A percentile compares a stretch with the other conserved stretches of the same genome.
These are phyloP conservation scores for Cremastobaeus sp. DNA, from an alignment of 2,888 invertebrate species.

Conservation along the genomic window DNA sequence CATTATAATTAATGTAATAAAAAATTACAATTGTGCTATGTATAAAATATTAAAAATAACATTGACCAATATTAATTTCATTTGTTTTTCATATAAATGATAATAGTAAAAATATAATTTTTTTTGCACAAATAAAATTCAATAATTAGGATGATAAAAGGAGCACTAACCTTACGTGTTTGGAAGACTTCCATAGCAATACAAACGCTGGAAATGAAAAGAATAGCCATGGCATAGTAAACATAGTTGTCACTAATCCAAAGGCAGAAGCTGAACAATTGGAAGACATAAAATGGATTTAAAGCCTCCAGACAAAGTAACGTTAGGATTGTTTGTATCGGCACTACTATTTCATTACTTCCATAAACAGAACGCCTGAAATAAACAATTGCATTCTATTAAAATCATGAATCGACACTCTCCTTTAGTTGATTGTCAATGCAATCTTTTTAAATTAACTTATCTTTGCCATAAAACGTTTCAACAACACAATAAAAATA, in stretches of 20 bases:
- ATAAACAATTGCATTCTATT: not conserved
- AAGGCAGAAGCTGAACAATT: slow-evolving; percentile 91
- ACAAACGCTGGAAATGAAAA: slow-evolving; percentile 90
- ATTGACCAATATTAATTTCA: not conserved
- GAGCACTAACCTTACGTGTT: slow-evolving; percentile 85
- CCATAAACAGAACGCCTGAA: slow-evolving; percentile 89
- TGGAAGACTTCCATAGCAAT: slow-evolving; percentile 90
- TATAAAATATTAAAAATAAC: not conserved
- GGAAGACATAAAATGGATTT: slow-evolving; percentile 97
- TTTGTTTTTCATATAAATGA: not conserved
- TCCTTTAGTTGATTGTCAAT: too few relatives aligned
- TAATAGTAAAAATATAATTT: not conserved
- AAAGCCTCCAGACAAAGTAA: slow-evolving; percentile 89
- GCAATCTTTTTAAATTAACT: too few relatives aligned
- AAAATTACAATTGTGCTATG: not conserved
- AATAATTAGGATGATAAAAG: not conserved
- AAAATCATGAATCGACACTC: too few relatives aligned
- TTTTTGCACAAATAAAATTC: not conserved
- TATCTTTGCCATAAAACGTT: too few relatives aligned
- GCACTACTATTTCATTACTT: slow-evolving; percentile 89
- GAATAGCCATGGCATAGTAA: slow-evolving; percentile 92
- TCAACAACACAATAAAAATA: too few relatives aligned
- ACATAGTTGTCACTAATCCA: slow-evolving; percentile 95
- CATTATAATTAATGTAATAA: too few relatives aligned
- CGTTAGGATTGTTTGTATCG: slow-evolving; percentile 85